Evolutionary conservation across 2,113 vertebrate species (phyloP).

Genomic region (Platichthys stellatus): DNA sequence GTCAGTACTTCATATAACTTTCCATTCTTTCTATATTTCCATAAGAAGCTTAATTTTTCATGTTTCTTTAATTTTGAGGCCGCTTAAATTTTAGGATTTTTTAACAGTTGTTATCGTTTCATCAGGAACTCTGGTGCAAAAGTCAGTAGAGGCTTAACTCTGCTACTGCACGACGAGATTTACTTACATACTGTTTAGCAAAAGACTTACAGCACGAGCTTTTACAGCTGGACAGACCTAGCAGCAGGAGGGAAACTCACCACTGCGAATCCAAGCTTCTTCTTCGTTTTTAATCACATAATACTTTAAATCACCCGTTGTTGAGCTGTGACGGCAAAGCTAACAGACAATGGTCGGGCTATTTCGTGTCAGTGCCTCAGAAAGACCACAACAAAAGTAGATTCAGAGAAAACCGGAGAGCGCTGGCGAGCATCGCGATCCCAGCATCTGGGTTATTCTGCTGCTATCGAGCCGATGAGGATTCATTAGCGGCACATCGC

Average conservation of each 20-base stretch:
- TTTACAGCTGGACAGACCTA: not conserved
- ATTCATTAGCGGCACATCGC: not conserved
- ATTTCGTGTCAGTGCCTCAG: not conserved
- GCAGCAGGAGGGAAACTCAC: not conserved
- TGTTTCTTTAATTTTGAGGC: not conserved
- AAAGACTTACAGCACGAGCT: not conserved
- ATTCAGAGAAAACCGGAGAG: too few species aligned
- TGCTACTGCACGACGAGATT: not conserved
- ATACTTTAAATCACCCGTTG: not conserved
- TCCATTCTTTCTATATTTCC: not conserved
- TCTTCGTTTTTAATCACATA: too few species aligned
- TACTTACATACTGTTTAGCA: not conserved
- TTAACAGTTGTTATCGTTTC: not conserved
- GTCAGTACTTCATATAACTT: not conserved
- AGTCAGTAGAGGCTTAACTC: too few species aligned
- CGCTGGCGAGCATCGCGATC: not conserved
- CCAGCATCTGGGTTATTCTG: too few species aligned
- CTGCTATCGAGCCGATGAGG: not conserved
- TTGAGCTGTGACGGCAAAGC: not conserved
- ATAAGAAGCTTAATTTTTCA: not conserved
- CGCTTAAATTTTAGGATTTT: not conserved
- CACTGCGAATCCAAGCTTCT: too few species aligned
- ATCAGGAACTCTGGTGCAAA: too few species aligned
- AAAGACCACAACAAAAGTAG: not conserved
- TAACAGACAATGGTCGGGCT: not conserved